Percentiles rank a stretch among this genome's conserved stretches.
Conservation (phyloP, 2,888 invertebrate species). For the Sphecodes monilicornis region DNA sequence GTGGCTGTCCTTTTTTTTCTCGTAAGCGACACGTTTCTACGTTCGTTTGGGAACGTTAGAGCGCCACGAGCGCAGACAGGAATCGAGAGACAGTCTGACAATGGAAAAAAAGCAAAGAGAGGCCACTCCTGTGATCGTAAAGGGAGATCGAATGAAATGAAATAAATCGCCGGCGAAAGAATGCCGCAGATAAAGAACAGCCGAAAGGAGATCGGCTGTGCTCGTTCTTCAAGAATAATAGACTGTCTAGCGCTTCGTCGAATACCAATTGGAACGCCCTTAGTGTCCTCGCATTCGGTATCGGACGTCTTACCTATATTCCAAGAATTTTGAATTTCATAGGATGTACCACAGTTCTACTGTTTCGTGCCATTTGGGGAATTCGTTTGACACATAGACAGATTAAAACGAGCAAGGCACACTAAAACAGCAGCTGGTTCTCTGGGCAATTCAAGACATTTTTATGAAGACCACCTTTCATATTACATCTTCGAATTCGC, state of each 20-base stretch:
- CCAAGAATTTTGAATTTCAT: background rate
- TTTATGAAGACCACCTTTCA: background rate
- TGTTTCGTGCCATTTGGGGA: background rate
- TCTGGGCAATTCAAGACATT: background rate
- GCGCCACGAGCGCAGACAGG: slow-evolving; percentile 6
- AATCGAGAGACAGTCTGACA: background rate
- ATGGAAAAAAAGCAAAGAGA: background rate
- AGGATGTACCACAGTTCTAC: too few relatives aligned
- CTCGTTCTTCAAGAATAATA: slow-evolving; percentile 5
- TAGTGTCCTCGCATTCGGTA: background rate
- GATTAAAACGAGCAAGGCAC: background rate
- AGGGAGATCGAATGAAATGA: slow-evolving; percentile 10
- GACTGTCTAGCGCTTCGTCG: slow-evolving; percentile 9
- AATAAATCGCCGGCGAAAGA: slow-evolving; percentile 41
- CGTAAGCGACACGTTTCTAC: slow-evolving; percentile 23
- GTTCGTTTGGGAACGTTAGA: slow-evolving; percentile 28
- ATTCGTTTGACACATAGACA: background rate
- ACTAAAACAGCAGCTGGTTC: background rate
- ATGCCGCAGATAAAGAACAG: slow-evolving; percentile 24
- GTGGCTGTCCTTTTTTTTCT: background rate
- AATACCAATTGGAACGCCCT: background rate
- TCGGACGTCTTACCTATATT: background rate
- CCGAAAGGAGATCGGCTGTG: slow-evolving; percentile 11
- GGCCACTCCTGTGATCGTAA: background rate
- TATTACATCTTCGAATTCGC: background rate